A percentile compares a stretch with the other conserved stretches of the same genome.
phyloP scores from a whole-genome alignment of 2,113 vertebrate genomes.

The Hippolais icterina region DNA sequence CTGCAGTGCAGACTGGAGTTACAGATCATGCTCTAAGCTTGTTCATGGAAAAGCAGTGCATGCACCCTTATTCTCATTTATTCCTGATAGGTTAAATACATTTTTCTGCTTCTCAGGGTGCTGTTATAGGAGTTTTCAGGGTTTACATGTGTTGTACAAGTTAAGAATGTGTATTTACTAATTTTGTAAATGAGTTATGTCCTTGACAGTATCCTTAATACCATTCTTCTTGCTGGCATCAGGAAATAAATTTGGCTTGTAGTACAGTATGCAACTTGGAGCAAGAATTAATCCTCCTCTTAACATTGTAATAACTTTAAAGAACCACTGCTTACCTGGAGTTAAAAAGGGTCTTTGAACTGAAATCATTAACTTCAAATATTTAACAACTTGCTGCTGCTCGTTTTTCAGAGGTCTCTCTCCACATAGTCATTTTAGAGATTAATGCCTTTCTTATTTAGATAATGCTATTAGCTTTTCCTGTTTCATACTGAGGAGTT shows the following conservation, averaged over 20 bases:
- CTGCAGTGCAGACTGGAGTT: background rate
- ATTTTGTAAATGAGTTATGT: background rate
- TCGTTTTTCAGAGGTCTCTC: constrained; percentile 19
- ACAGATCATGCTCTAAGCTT: background rate
- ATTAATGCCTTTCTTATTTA: constrained; percentile 16
- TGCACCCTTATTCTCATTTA: background rate
- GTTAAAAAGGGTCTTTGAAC: constrained; percentile 16
- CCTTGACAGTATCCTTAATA: background rate
- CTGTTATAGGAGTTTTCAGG: background rate
- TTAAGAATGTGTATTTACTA: background rate
- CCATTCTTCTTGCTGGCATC: background rate
- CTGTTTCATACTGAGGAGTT: background rate
- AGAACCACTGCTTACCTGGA: background rate
- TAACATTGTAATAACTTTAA: constrained; percentile 11
- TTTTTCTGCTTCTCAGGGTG: background rate
- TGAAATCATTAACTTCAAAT: constrained; percentile 10
- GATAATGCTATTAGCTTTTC: constrained; percentile 22
- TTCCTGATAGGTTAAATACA: background rate
- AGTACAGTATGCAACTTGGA: background rate
- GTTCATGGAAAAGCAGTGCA: background rate
- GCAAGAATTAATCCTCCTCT: constrained; percentile 17
- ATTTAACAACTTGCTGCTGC: constrained; percentile 11
- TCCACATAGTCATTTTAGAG: background rate
- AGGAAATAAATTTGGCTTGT: constrained; percentile 12
- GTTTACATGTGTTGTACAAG: background rate